Conservation (phyloP, 92 coral and sea anemone species). For the Parazoanthus darwini region DNA sequence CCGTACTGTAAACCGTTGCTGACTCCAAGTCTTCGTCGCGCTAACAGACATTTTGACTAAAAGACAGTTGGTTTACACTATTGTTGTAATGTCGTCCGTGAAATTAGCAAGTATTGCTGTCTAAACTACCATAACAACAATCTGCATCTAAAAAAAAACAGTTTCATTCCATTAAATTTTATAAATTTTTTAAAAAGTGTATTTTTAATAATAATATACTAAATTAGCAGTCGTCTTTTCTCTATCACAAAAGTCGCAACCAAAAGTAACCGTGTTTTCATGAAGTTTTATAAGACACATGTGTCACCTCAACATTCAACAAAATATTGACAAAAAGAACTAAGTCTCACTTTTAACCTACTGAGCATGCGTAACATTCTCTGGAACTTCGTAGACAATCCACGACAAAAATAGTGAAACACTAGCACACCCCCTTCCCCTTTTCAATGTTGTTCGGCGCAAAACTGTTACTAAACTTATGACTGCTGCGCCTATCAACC, state of each 20-base stretch:
- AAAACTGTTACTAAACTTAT: background rate
- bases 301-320: slow-evolving; percentile 14
- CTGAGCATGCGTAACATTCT: slow-evolving; percentile 22
- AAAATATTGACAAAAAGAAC: slow-evolving; percentile 23
- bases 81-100: slow-evolving; percentile 23
- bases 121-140: slow-evolving; percentile 20
- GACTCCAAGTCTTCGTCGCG: slow-evolving; percentile 20
- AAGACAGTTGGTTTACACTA: slow-evolving; percentile 21
- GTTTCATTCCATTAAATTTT: slow-evolving; percentile 19
- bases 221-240: slow-evolving; percentile 25
- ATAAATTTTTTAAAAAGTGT: slow-evolving; percentile 22
- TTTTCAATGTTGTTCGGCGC: too few relatives aligned
- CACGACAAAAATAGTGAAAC: too few relatives aligned
- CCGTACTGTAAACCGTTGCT: slow-evolving; percentile 23
- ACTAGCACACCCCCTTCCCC: too few relatives aligned
- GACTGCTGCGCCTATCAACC: too few relatives aligned
- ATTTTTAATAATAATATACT: slow-evolving; percentile 20
- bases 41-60: slow-evolving; percentile 20
- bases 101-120: slow-evolving; percentile 20
- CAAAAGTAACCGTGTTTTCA: slow-evolving; percentile 21
- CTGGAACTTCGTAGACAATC: background rate
- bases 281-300: slow-evolving; percentile 22
- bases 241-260: slow-evolving; percentile 26
- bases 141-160: slow-evolving; percentile 11
- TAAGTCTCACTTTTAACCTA: background rate